Evolutionary conservation across 2,888 invertebrate genomes (phyloP).

Genomic region (Epinotia demarniana): DNA sequence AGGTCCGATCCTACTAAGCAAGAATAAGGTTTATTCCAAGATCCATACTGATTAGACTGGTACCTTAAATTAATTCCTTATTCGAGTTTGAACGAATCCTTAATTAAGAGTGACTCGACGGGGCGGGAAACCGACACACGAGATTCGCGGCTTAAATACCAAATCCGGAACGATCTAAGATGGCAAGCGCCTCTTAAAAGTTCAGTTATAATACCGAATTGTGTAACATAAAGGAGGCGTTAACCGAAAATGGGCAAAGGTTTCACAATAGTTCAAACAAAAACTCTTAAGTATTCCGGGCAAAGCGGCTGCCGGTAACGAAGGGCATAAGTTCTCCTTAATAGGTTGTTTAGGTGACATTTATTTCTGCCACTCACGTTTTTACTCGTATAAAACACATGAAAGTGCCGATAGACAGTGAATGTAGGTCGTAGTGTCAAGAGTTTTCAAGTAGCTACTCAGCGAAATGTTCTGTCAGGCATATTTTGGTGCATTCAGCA

Average conservation of each 20-base stretch:
- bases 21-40: too few relatives aligned
- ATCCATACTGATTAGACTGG: too few relatives aligned
- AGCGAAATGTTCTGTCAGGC: not conserved
- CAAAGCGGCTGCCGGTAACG: constrained; percentile 16
- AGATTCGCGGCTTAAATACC: not conserved
- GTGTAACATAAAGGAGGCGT: constrained; percentile 6
- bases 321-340: constrained; percentile 12
- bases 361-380: not conserved
- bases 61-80: too few relatives aligned
- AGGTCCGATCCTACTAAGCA: too few relatives aligned
- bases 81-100: not conserved
- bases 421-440: not conserved
- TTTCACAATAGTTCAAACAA: constrained; percentile 35
- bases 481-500: not conserved
- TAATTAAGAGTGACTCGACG: not conserved
- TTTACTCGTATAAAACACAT: not conserved
- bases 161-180: not conserved
- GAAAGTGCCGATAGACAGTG: not conserved
- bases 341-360: constrained; percentile 3
- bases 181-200: constrained; percentile 9
- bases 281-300: constrained; percentile 23
- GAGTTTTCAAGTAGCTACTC: not conserved
- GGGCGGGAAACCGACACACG: not conserved
- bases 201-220: constrained; percentile 7
- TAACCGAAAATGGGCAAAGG: constrained; percentile 9